Conservation (phyloP, 2,888 invertebrate genomes). For the Alviniconcha strummeri region DNA sequence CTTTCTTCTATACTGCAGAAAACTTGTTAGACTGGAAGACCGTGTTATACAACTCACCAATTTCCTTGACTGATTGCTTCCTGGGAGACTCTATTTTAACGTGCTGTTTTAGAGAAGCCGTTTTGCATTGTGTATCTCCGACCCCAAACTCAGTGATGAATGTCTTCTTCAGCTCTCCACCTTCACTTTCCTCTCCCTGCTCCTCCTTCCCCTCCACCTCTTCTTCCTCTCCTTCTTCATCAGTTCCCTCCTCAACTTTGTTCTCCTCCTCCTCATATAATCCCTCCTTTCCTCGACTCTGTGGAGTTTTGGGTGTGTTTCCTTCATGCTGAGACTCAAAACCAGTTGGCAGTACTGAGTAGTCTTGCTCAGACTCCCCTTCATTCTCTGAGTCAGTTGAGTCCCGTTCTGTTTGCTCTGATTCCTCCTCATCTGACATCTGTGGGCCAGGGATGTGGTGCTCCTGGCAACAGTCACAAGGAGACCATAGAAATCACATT, state of each 20-base stretch:
- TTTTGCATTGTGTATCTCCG: conserved; percentile 36
- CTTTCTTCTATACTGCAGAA: no score
- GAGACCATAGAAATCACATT: no score
- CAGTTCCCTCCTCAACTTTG: conserved; percentile 36
- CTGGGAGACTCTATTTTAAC: conserved; percentile 7
- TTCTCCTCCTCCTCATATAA: conserved; percentile 27
- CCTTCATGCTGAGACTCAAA: conserved; percentile 25
- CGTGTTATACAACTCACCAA: background rate
- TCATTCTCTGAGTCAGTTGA: conserved; percentile 31
- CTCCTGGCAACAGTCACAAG: background rate
- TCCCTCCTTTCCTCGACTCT: conserved; percentile 3
- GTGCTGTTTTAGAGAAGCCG: background rate
- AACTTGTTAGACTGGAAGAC: no score
- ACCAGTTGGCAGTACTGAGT: background rate
- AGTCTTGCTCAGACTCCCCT: conserved; percentile 29
- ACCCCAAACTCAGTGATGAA: conserved; percentile 53
- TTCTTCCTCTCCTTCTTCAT: conserved; percentile 37
- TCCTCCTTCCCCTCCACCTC: conserved; percentile 35
- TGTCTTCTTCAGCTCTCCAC: conserved; percentile 33
- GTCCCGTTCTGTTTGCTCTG: conserved; percentile 28
- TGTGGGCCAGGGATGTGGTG: background rate
- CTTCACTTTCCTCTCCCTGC: conserved; percentile 37
- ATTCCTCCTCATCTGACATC: background rate
- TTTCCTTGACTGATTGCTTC: background rate
- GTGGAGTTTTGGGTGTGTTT: conserved; percentile 9